A percentile compares a stretch with the other conserved stretches of the same genome.
Evolutionary conservation across 2,888 invertebrate species (phyloP).

Genomic region (Ochropleura leucogaster): DNA sequence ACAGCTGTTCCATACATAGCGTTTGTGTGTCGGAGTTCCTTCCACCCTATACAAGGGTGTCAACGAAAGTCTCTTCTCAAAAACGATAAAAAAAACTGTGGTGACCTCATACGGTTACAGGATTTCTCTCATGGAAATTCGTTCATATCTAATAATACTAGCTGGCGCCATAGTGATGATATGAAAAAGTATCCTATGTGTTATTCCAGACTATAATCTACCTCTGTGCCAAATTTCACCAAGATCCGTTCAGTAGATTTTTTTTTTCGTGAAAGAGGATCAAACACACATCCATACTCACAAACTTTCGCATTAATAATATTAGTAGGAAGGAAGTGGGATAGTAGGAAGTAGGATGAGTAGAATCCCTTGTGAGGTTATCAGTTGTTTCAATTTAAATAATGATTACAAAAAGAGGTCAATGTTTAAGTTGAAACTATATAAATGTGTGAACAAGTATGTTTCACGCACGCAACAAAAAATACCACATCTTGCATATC

Average conservation of each 20-base stretch:
- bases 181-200: too few relatives aligned
- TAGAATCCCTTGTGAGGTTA: background rate
- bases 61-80: background rate
- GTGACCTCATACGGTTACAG: background rate
- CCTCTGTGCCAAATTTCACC: too few relatives aligned
- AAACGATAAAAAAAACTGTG: background rate
- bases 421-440: background rate
- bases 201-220: too few relatives aligned
- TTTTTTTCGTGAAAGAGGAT: too few relatives aligned
- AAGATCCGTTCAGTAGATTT: too few relatives aligned
- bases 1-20: too few relatives aligned
- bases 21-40: too few relatives aligned
- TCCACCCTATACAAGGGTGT: too few relatives aligned
- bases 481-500: conserved; percentile 9
- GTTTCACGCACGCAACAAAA: background rate
- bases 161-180: too few relatives aligned
- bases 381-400: background rate
- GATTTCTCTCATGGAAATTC: background rate
- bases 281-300: too few relatives aligned
- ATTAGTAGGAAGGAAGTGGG: too few relatives aligned
- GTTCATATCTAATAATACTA: background rate
- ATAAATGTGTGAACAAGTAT: conserved; percentile 18
- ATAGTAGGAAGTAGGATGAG: background rate
- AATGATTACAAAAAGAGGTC: background rate
- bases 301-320: too few relatives aligned